Percentiles rank a stretch among this genome's conserved stretches.
Conservation (phyloP, 2,888 invertebrate species). For the Dynastes tityus region DNA sequence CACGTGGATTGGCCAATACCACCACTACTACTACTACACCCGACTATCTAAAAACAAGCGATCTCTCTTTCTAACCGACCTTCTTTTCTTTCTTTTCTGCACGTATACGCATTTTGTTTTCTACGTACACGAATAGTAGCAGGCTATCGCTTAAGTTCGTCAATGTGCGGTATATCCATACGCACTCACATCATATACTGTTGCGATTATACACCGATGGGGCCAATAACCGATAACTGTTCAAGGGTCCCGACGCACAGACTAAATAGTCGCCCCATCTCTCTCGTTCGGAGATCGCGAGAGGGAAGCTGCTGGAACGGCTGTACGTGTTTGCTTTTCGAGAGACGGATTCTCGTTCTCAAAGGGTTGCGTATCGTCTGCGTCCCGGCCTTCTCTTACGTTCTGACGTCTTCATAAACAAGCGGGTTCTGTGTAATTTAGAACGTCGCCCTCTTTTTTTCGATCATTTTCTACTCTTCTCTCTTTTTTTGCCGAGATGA, state of each 20-base stretch:
- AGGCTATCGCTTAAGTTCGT: conserved; percentile 6
- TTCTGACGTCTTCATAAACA: conserved; percentile 52
- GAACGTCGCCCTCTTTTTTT: conserved; percentile 36
- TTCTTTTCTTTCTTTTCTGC: not conserved
- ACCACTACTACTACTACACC: not conserved
- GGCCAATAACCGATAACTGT: conserved; percentile 56
- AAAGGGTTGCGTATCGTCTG: conserved; percentile 49
- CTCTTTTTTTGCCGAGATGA: not conserved
- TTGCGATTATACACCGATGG: conserved; percentile 52
- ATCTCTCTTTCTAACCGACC: not conserved
- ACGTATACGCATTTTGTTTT: conserved; percentile 2
- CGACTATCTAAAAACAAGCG: conserved; percentile 49
- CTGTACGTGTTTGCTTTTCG: conserved; percentile 47
- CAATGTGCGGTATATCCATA: not conserved
- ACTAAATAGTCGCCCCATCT: conserved; percentile 47
- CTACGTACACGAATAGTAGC: conserved; percentile 21
- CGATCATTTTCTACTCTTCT: conserved; percentile 31
- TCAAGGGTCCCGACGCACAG: conserved; percentile 42
- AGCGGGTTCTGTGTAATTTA: conserved; percentile 50
- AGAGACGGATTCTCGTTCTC: conserved; percentile 49
- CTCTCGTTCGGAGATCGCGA: not conserved
- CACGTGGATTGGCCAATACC: conserved; percentile 54
- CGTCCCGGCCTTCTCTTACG: conserved; percentile 47
- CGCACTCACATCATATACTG: conserved; percentile 28
- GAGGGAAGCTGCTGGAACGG: not conserved